Conservation (phyloP, 92 coral and sea anemone species). For the Phenganax marumi region DNA sequence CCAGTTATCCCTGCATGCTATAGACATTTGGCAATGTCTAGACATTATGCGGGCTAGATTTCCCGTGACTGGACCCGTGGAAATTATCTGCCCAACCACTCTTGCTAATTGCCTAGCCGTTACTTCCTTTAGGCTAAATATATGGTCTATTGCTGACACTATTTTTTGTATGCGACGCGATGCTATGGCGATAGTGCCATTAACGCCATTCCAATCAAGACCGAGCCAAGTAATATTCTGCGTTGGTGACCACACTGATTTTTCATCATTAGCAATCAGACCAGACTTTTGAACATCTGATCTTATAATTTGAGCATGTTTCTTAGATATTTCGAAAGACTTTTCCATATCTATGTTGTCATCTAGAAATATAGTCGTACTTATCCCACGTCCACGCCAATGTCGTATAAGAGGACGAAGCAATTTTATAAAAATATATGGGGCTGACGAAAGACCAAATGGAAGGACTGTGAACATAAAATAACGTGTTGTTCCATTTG, state of each 20-base stretch:
- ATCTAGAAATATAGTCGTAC: not conserved
- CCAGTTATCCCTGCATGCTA: constrained; percentile 33
- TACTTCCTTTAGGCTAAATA: not conserved
- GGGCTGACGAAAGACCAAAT: constrained; percentile 33
- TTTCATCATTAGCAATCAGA: constrained; percentile 44
- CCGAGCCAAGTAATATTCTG: constrained; percentile 47
- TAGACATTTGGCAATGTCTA: constrained; percentile 46
- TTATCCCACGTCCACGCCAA: not conserved
- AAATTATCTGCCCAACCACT: constrained; percentile 39
- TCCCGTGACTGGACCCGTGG: constrained; percentile 43
- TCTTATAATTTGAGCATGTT: constrained; percentile 25
- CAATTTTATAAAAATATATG: not conserved
- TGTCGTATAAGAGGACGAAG: not conserved
- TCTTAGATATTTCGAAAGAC: constrained; percentile 2
- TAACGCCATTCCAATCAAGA: constrained; percentile 32
- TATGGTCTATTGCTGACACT: not conserved
- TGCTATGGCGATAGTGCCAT: constrained; percentile 9
- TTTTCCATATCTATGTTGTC: constrained; percentile 40
- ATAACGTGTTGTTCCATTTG: constrained; percentile 20
- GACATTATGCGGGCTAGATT: constrained; percentile 47
- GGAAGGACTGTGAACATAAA: constrained; percentile 58
- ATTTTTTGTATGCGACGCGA: not conserved
- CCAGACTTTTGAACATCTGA: constrained; percentile 43
- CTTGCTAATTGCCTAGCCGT: not conserved
- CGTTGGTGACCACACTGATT: constrained; percentile 53